Conservation (phyloP, 2,888 invertebrate genomes). For the Gasteruption jaculator region DNA sequence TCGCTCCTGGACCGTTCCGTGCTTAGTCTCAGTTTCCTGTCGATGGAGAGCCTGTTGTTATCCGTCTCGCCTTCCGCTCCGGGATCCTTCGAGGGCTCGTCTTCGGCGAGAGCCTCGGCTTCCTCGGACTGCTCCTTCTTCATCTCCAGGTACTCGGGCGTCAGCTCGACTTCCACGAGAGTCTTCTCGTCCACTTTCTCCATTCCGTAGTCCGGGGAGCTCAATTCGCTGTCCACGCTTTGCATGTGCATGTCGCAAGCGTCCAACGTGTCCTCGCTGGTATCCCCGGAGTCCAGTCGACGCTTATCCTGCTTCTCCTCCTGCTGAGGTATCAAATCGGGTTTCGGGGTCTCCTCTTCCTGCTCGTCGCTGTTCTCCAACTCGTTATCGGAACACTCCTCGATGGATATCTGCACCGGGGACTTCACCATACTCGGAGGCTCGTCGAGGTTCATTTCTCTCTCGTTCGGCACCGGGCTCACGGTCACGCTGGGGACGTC, state of each 20-base stretch:
- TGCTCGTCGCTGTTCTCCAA: slow-evolving; percentile 30
- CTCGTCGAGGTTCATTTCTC: slow-evolving; percentile 31
- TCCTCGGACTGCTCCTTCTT: slow-evolving; percentile 59
- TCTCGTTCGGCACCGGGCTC: slow-evolving; percentile 23
- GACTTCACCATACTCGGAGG: slow-evolving; percentile 44
- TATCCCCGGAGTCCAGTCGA: slow-evolving; percentile 42
- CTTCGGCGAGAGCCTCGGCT: slow-evolving; percentile 53
- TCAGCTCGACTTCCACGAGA: slow-evolving; percentile 55
- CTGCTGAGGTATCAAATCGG: no score
- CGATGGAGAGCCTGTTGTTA: slow-evolving; percentile 34
- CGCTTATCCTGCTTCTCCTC: slow-evolving; percentile 40
- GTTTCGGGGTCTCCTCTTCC: slow-evolving; percentile 18
- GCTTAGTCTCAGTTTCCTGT: slow-evolving; percentile 59
- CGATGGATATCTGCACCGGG: slow-evolving; percentile 49
- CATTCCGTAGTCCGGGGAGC: slow-evolving; percentile 45
- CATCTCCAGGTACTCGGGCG: slow-evolving; percentile 66
- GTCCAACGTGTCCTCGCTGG: slow-evolving; percentile 47
- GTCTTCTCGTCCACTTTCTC: slow-evolving; percentile 49
- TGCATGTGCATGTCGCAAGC: slow-evolving; percentile 45
- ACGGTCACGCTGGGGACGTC: slow-evolving; percentile 41
- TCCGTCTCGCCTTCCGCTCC: slow-evolving; percentile 20
- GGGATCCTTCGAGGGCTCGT: slow-evolving; percentile 33
- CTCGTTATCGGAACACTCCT: slow-evolving; percentile 48
- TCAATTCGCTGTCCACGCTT: slow-evolving; percentile 43
- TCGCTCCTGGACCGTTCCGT: slow-evolving; percentile 75